phyloP scores from a whole-genome alignment of 2,888 invertebrate genomes.

The Icerya purchasi region DNA sequence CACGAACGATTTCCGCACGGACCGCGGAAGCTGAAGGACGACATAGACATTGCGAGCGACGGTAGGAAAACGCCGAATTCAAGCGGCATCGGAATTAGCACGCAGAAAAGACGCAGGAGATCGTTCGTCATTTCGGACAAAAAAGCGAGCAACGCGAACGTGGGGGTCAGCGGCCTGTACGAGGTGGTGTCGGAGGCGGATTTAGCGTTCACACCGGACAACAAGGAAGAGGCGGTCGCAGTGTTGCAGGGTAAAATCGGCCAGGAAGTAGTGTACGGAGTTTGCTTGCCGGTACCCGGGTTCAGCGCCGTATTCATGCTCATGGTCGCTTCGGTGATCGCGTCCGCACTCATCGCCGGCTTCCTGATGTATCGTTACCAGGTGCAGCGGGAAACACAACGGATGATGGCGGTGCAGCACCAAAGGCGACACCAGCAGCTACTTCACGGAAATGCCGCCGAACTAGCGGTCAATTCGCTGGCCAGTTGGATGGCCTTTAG shows the following conservation, averaged over 20 bases:
- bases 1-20: constrained; percentile 52
- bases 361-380: constrained; percentile 57
- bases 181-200: constrained; percentile 83
- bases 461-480: constrained; percentile 36
- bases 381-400: constrained; percentile 41
- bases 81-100: constrained; percentile 5
- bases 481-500: constrained; percentile 55
- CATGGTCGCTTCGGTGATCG: constrained; percentile 66
- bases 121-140: constrained; percentile 43
- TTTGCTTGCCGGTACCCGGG: constrained; percentile 72
- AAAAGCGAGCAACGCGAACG: constrained; percentile 60
- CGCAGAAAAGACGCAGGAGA: constrained; percentile 33
- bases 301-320: constrained; percentile 74
- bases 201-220: constrained; percentile 67
- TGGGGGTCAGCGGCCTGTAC: constrained; percentile 72
- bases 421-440: constrained; percentile 19
- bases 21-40: constrained; percentile 33
- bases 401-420: constrained; percentile 19
- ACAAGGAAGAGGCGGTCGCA: constrained; percentile 56
- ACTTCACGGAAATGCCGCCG: constrained; percentile 27
- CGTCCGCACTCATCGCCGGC: constrained; percentile 68
- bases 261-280: constrained; percentile 73
- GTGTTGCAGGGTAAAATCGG: constrained; percentile 70
- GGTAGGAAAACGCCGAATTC: not conserved
- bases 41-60: constrained; percentile 5